phyloP scores from a whole-genome alignment of 37 sponge, comb jelly and placozoan genomes.

The Spongilla lacustris region DNA sequence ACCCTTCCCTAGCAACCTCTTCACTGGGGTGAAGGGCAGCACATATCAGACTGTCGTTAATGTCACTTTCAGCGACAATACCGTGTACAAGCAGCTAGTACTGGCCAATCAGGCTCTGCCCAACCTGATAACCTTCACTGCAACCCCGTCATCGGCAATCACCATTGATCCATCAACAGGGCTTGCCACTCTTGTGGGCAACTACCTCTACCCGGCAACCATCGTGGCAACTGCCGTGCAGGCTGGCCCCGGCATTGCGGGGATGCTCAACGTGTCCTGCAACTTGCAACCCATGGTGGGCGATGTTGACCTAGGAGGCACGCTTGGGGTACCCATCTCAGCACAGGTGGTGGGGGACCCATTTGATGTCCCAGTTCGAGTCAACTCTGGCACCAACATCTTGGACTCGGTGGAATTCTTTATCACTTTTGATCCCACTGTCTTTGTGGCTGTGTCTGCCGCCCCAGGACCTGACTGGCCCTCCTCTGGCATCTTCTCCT shows the following conservation, averaged over 20 bases:
- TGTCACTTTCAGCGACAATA: conserved; percentile 46
- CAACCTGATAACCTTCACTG: conserved; percentile 42
- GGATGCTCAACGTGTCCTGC: conserved; percentile 10
- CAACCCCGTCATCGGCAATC: conserved; percentile 14
- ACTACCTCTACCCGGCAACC: conserved; percentile 26
- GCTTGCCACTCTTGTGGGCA: conserved; percentile 45
- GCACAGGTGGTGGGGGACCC: conserved; percentile 13
- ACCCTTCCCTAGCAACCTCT: conserved; percentile 32
- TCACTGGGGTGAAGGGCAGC: conserved; percentile 27
- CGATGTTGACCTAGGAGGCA: conserved; percentile 76
- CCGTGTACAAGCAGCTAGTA: conserved; percentile 10
- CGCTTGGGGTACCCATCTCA: conserved; percentile 50
- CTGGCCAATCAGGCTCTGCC: conserved; percentile 8
- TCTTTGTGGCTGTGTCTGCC: conserved; percentile 25
- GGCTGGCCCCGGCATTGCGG: background rate
- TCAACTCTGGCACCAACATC: conserved; percentile 56
- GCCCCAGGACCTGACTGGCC: conserved; percentile 41
- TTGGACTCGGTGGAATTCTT: conserved; percentile 58
- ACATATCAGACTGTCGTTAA: conserved; percentile 34
- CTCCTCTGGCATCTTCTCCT: background rate
- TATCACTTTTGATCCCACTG: conserved; percentile 55
- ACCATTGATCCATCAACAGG: conserved; percentile 37
- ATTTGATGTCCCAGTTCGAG: conserved; percentile 50
- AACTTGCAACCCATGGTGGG: conserved; percentile 80
- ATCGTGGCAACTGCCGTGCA: background rate